These are phyloP conservation scores for Drosophila quinaria DNA, from an alignment of 2,888 invertebrate species.

Conservation along the genomic window DNA sequence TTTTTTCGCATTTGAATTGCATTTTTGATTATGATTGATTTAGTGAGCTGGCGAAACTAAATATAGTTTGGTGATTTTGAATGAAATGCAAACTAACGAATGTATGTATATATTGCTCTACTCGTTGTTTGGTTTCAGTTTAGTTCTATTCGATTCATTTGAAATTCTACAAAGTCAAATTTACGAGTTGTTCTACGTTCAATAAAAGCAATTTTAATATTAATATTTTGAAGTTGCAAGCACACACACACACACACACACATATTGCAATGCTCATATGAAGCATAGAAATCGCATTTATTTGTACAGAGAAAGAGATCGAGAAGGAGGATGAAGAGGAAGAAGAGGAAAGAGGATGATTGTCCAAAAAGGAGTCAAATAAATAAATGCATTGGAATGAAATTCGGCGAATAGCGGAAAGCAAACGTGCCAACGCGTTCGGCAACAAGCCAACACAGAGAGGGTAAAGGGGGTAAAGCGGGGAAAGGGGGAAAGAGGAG, in stretches of 20 bases:
- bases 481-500: background rate
- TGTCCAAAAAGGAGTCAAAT: slow-evolving; percentile 68
- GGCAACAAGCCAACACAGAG: slow-evolving; percentile 52
- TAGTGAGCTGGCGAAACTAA: slow-evolving; percentile 49
- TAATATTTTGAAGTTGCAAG: slow-evolving; percentile 63
- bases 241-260: slow-evolving; percentile 5
- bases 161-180: slow-evolving; percentile 69
- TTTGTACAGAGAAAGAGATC: slow-evolving; percentile 24
- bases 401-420: slow-evolving; percentile 51
- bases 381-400: slow-evolving; percentile 76
- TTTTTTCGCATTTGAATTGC: slow-evolving; percentile 7
- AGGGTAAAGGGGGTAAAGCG: background rate
- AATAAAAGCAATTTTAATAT: slow-evolving; percentile 73
- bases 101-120: slow-evolving; percentile 16
- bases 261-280: slow-evolving; percentile 11
- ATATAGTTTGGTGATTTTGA: slow-evolving; percentile 54
- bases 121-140: slow-evolving; percentile 14
- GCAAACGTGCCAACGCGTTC: slow-evolving; percentile 54
- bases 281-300: slow-evolving; percentile 26
- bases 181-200: slow-evolving; percentile 59
- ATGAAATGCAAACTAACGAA: slow-evolving; percentile 14
- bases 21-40: slow-evolving; percentile 68
- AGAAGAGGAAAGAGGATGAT: background rate
- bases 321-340: background rate
- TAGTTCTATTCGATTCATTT: slow-evolving; percentile 25